Evolutionary conservation across 2,888 invertebrate genomes (phyloP), one percentile per base, ranked within the genome.

Genomic region (Coremacera marginata): DNA sequence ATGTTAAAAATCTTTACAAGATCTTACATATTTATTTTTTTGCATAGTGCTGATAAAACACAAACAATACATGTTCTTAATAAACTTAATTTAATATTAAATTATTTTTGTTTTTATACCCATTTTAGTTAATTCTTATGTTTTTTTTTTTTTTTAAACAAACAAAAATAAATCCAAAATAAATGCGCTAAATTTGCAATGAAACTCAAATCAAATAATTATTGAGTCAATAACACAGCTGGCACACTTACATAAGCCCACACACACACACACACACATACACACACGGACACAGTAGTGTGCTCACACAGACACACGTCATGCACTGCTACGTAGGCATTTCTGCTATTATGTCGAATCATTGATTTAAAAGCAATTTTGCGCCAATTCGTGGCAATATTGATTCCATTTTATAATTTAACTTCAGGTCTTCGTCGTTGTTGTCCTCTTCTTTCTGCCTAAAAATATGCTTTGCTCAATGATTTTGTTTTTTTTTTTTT

Each of bases 341-440:
- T 25, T 16, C 16, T 62, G 31, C 71, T n/a, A 22, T 44, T 19
- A 73, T 75, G 52, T 37, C 65, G 71, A 78, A 80, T 81, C 77
- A 80, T 80, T 81, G 81, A 81, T 81, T 80, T 81, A 78, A 80
- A 81, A 81, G 80, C 80, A 81, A 81, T 81, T 81, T 80, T 77
- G 80, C 79, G 70, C 79, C 81, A 81, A 80, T 81, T 80, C 80
- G 79, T 80, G 79, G 78, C 81, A 78, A 80, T 79, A 81, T 78
- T 81, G 81, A 80, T 78, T 79, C 63, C 62, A 76, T 51, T 22
- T 70, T 76, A 70, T 76, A 75, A 75, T 68, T 75, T 44, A 5
- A 52, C 57, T 31, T n/a, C 34, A 70, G 14, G 27, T 19, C 11
- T 70, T n/a, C 31, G 31, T 55, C 27, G 31, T 8, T 16, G n/a